Conservation (phyloP, 2,113 vertebrate genomes). For the Lepus timidus region DNA sequence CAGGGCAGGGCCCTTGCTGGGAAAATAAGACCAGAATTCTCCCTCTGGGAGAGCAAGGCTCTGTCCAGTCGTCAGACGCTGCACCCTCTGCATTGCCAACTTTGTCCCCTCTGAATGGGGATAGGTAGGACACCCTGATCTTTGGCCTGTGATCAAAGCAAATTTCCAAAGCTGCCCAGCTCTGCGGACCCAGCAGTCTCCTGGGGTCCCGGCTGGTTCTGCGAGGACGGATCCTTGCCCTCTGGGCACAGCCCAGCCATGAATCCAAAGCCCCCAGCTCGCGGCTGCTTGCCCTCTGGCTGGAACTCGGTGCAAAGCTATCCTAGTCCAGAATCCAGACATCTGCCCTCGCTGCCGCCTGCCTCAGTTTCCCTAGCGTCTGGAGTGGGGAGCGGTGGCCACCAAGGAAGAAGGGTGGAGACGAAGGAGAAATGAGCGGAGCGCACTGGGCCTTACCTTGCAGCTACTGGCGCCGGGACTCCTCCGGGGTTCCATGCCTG, state of each 20-base stretch:
- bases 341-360: neutral
- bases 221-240: neutral
- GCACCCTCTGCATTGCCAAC: neutral
- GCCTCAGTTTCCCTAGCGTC: slow-evolving; percentile 60
- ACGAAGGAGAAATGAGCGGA: neutral
- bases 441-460: slow-evolving; percentile 68
- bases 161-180: slow-evolving; percentile 38
- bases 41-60: neutral
- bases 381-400: neutral
- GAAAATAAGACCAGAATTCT: neutral
- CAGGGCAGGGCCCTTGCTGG: neutral
- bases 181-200: neutral
- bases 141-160: neutral
- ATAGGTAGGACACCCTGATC: neutral
- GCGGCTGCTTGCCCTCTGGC: neutral
- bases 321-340: neutral
- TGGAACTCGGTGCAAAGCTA: slow-evolving; percentile 26
- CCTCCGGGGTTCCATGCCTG: slow-evolving; percentile 76
- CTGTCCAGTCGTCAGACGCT: neutral
- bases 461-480: neutral
- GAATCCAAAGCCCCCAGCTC: neutral
- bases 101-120: neutral
- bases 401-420: neutral
- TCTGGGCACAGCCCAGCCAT: neutral
- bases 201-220: neutral